Percentiles rank a stretch among this genome's conserved stretches.
phyloP scores from a whole-genome alignment of 1,140 invertebrate genomes.

The Papilio glaucus region DNA sequence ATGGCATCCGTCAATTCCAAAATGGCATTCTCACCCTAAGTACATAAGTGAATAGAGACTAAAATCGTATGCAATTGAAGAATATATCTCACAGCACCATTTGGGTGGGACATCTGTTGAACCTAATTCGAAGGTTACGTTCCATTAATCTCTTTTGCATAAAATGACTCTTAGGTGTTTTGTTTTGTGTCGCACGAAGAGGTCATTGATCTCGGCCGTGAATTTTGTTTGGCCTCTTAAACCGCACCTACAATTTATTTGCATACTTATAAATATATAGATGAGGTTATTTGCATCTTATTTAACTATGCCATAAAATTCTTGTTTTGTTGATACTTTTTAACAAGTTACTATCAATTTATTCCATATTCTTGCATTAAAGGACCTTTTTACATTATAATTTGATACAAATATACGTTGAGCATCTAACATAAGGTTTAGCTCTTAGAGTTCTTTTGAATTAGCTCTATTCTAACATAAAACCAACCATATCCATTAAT shows the following conservation, averaged over 20 bases:
- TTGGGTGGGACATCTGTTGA: slow-evolving; percentile 31
- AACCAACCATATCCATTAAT: too few species aligned
- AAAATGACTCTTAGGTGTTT: slow-evolving; percentile 32
- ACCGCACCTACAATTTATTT: slow-evolving; percentile 18
- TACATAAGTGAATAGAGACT: background rate
- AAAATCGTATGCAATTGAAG: slow-evolving; percentile 8
- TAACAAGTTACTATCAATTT: background rate
- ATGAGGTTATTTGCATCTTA: slow-evolving; percentile 10
- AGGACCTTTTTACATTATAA: background rate
- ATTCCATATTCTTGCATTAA: background rate
- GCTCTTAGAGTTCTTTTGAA: too few species aligned
- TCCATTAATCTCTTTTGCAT: slow-evolving; percentile 39
- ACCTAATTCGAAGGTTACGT: slow-evolving; percentile 37
- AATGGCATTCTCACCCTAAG: background rate
- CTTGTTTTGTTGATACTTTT: slow-evolving; percentile 11
- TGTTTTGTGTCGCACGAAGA: slow-evolving; percentile 29
- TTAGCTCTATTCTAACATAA: too few species aligned
- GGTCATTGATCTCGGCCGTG: slow-evolving; percentile 28
- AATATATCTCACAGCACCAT: slow-evolving; percentile 8
- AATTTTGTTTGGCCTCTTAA: slow-evolving; percentile 1
- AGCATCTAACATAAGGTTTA: too few species aligned
- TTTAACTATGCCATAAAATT: background rate
- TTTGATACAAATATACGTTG: too few species aligned
- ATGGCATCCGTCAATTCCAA: background rate
- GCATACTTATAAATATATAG: slow-evolving; percentile 35